Base-by-base conservation (phyloP, 2,888 invertebrate species). In the Drosophila kuntzei region DNA sequence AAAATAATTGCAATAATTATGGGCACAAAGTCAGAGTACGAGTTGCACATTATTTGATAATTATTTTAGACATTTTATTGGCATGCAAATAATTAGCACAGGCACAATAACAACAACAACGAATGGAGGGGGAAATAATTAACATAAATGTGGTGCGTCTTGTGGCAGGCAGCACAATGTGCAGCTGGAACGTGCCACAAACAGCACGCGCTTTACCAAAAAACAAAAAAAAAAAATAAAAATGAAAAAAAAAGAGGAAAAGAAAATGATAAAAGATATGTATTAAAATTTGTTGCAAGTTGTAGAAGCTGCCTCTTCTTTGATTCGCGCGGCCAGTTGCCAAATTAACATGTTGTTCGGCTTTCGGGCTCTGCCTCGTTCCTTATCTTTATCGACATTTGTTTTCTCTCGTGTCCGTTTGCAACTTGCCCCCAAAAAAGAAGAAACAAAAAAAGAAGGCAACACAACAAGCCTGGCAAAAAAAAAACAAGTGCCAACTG, bases 1-100 rank as follows among this genome's bases (percentile, higher is more conserved):
- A 85, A 81, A 81, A 53, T 82, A 82, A 85, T 84, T 81, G 67
- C 77, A 64, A 63, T 80, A 82, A 82, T 84, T 80, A 73, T 57
- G 25, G 36, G 20, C 32, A 25, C 62, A 55, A 39, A 50, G 39
- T 25, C 47, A 47, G 39, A 55, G 6, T 3, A 11, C 50, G 27
- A 41, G 37, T 16, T 46, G 58, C 58, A 44, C 39, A 41, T 55
- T 51, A 32, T 54, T 32, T 57, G 41, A 59, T 71, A 41, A 63
- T 50, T 59, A 49, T 27, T 49, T 41, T 12, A 1, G 27, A 14
- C 46, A 36, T 34, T 46, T 39, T 39, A 53, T 18, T 53, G 29
- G 39, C 47, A 39, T 12, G 53, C 29, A n/a, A 53, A 44, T 44
- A 43, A 44, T 55, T 43, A 44, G 43, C 55, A 2, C 22, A 22